Conservation (phyloP, 2,888 invertebrate species). For the Cremastinae sp. region DNA sequence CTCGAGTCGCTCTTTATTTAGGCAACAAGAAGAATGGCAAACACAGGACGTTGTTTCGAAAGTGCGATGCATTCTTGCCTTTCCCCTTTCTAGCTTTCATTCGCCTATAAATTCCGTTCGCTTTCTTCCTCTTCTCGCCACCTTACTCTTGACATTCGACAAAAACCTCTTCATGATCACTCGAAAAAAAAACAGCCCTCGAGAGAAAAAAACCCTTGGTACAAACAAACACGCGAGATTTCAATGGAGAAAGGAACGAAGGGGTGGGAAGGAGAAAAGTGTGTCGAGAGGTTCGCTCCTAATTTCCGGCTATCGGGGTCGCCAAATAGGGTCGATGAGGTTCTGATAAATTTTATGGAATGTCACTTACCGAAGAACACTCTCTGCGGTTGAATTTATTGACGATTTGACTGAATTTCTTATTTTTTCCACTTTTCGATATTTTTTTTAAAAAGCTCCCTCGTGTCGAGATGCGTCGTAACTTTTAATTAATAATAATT, state of each 20-base stretch:
- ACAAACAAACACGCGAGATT: slow-evolving; percentile 50
- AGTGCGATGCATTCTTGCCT: slow-evolving; percentile 49
- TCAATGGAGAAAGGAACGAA: neutral
- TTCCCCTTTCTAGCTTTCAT: slow-evolving; percentile 13
- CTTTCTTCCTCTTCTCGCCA: neutral
- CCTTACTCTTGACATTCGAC: slow-evolving; percentile 42
- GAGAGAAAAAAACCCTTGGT: slow-evolving; percentile 8
- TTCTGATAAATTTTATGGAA: slow-evolving; percentile 4
- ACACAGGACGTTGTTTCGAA: slow-evolving; percentile 27
- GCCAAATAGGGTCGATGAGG: slow-evolving; percentile 32
- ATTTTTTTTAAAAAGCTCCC: too few relatives aligned
- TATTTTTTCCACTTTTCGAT: neutral
- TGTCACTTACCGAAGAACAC: too few relatives aligned
- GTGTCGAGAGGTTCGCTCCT: slow-evolving; percentile 51
- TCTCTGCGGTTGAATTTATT: too few relatives aligned
- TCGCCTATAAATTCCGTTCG: too few relatives aligned
- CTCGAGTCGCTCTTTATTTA: slow-evolving; percentile 2
- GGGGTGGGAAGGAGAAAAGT: slow-evolving; percentile 8
- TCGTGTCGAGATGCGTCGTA: too few relatives aligned
- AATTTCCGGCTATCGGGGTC: slow-evolving; percentile 38
- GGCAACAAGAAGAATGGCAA: slow-evolving; percentile 35
- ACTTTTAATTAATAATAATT: too few relatives aligned
- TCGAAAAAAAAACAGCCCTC: slow-evolving; percentile 21
- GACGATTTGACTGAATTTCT: too few relatives aligned
- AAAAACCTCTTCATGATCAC: slow-evolving; percentile 34